A percentile compares a stretch with the other conserved stretches of the same genome.
phyloP scores from a whole-genome alignment of 2,888 invertebrate genomes.

The Meghimatium bilineatum region DNA sequence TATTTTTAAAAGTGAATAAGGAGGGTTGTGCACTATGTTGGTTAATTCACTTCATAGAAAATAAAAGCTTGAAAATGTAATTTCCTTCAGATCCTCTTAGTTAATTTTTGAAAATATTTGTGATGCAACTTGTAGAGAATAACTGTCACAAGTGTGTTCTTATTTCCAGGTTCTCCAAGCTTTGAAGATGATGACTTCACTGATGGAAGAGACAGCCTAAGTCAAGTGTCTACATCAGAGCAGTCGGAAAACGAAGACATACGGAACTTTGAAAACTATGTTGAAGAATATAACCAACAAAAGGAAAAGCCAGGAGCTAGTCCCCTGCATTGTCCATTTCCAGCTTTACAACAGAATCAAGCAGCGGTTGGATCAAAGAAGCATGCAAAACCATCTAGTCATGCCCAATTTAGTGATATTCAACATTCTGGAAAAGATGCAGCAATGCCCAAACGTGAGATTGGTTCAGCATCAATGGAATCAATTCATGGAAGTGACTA shows the following conservation, averaged over 20 bases:
- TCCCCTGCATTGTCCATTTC: slow-evolving; percentile 60
- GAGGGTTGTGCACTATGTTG: too few species aligned
- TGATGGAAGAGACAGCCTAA: slow-evolving; percentile 69
- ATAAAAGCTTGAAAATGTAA: too few species aligned
- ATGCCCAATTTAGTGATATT: neutral
- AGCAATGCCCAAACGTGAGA: neutral
- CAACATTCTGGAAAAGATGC: neutral
- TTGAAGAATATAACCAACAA: slow-evolving; percentile 66
- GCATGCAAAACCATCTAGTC: neutral
- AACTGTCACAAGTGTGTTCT: too few species aligned
- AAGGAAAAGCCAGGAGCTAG: slow-evolving; percentile 52
- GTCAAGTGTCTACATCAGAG: slow-evolving; percentile 70
- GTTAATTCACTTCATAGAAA: too few species aligned
- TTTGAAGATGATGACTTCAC: slow-evolving; percentile 70
- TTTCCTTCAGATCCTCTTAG: too few species aligned
- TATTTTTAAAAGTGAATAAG: too few species aligned
- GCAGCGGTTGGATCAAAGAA: neutral
- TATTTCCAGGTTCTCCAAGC: slow-evolving; percentile 57
- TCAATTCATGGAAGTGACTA: neutral
- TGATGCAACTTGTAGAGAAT: too few species aligned
- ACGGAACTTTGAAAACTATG: slow-evolving; percentile 68
- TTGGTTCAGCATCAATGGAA: neutral
- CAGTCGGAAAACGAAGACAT: slow-evolving; percentile 72
- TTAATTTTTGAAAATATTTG: too few species aligned
- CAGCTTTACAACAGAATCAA: slow-evolving; percentile 16